Conservation (phyloP, 2,113 vertebrate species). For the Oryzias melastigma region DNA sequence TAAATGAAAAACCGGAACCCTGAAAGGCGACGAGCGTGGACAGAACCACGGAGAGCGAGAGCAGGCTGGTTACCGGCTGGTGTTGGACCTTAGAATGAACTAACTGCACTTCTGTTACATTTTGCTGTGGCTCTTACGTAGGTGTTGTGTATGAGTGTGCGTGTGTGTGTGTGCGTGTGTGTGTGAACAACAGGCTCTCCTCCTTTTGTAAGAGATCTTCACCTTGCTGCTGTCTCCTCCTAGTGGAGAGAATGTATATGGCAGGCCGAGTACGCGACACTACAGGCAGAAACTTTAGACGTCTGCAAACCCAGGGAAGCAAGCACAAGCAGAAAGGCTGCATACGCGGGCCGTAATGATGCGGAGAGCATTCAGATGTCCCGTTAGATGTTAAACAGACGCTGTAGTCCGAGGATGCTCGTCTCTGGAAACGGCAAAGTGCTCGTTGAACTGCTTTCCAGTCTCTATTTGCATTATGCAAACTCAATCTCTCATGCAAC, state of each 20-base stretch:
- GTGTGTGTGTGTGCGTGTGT: slow-evolving; percentile 14
- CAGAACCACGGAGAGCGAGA: slow-evolving; percentile 10
- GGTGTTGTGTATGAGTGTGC: slow-evolving; percentile 36
- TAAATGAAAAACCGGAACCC: slow-evolving; percentile 11
- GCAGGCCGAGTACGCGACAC: slow-evolving; percentile 41
- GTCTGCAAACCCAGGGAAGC: slow-evolving; percentile 23
- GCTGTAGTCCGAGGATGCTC: slow-evolving; percentile 40
- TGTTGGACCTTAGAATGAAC: slow-evolving; percentile 38
- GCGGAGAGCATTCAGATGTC: slow-evolving; percentile 9
- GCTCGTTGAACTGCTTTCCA: slow-evolving; percentile 8
- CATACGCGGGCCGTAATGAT: slow-evolving; percentile 1
- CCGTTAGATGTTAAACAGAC: slow-evolving; percentile 29
- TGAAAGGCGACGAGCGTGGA: slow-evolving; percentile 10
- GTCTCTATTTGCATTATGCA: slow-evolving; percentile 38
- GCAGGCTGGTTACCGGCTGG: slow-evolving; percentile 22
- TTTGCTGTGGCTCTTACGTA: slow-evolving; percentile 71
- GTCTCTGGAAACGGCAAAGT: no score
- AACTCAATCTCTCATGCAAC: slow-evolving; percentile 24
- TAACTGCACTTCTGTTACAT: slow-evolving; percentile 70
- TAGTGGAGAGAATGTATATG: slow-evolving; percentile 65
- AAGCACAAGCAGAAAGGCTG: slow-evolving; percentile 59
- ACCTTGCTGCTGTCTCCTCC: slow-evolving; percentile 59
- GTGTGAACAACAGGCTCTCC: slow-evolving; percentile 42
- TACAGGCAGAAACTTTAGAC: slow-evolving; percentile 1
- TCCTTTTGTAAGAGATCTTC: slow-evolving; percentile 33